These are phyloP conservation scores for Orthosia incerta DNA, from an alignment of 2,888 invertebrate species.

Conservation along the genomic window DNA sequence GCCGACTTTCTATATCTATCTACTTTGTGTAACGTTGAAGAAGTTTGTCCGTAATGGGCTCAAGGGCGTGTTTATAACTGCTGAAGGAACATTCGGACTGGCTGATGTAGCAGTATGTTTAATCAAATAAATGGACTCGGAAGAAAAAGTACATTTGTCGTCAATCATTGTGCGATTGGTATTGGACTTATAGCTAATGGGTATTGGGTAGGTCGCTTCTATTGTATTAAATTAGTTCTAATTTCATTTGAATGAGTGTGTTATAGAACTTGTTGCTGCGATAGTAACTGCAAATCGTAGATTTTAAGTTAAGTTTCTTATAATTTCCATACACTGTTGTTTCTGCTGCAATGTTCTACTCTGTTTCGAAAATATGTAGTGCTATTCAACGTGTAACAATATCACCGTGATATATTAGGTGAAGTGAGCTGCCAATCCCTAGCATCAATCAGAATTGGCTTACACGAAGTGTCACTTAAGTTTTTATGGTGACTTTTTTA, in stretches of 20 bases:
- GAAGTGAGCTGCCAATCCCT: no score
- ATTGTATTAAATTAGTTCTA: not conserved
- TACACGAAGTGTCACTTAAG: no score
- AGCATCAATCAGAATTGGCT: no score
- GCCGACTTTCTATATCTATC: constrained; percentile 1
- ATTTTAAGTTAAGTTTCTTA: no score
- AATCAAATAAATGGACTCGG: constrained; percentile 44
- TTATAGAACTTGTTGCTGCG: not conserved
- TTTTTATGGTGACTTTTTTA: no score
- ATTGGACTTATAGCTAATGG: constrained; percentile 15
- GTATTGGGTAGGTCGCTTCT: not conserved
- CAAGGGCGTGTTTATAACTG: constrained; percentile 34
- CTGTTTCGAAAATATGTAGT: no score
- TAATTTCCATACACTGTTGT: no score
- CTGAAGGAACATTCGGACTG: constrained; percentile 19
- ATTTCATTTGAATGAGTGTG: no score
- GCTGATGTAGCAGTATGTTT: constrained; percentile 32
- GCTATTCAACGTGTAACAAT: no score
- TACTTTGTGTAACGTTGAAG: not conserved
- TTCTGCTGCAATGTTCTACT: no score
- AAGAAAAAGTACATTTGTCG: constrained; percentile 27
- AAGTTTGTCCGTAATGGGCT: constrained; percentile 28
- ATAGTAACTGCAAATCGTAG: no score
- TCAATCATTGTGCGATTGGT: constrained; percentile 9
- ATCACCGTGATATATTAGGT: no score